phyloP scores from a whole-genome alignment of 2,888 invertebrate species.

The Nomada goodeniana region DNA sequence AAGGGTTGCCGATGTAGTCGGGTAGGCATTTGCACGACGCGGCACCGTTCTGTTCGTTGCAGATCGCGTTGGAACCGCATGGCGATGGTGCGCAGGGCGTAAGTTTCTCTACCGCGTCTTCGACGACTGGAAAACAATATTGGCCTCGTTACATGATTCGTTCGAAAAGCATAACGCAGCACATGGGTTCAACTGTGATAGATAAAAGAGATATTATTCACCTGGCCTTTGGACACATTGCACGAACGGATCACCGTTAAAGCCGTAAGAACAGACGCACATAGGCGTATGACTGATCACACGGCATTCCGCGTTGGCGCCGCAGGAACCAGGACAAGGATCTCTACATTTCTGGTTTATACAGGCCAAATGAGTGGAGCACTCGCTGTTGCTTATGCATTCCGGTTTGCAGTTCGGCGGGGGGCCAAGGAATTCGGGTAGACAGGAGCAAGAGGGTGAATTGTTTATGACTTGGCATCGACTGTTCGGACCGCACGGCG shows the following conservation, averaged over 20 bases:
- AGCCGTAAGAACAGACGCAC: slow-evolving; percentile 87
- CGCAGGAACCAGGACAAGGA: slow-evolving; percentile 92
- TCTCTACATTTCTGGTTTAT: slow-evolving; percentile 91
- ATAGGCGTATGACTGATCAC: slow-evolving; percentile 91
- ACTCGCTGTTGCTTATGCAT: slow-evolving; percentile 91
- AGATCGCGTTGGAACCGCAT: slow-evolving; percentile 93
- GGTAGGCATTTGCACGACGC: slow-evolving; percentile 86
- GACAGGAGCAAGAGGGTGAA: slow-evolving; percentile 87
- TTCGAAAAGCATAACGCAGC: not conserved
- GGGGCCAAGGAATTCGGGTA: slow-evolving; percentile 89
- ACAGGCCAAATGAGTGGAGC: slow-evolving; percentile 90
- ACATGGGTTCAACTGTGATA: not conserved
- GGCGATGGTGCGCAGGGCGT: slow-evolving; percentile 91
- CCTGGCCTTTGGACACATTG: slow-evolving; percentile 72
- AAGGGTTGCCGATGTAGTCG: slow-evolving; percentile 88
- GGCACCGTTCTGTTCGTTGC: slow-evolving; percentile 87
- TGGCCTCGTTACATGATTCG: not conserved
- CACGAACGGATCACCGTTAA: slow-evolving; percentile 86
- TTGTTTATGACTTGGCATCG: slow-evolving; percentile 88
- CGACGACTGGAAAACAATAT: slow-evolving; percentile 13
- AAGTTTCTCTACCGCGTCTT: slow-evolving; percentile 37
- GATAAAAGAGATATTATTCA: slow-evolving; percentile 59
- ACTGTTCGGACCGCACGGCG: slow-evolving; percentile 85
- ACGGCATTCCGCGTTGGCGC: slow-evolving; percentile 89
- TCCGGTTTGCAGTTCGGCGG: slow-evolving; percentile 92